Conservation (phyloP, 30 jellyfish, hydroid and myxozoan species). For the Cassiopea xamachana region DNA sequence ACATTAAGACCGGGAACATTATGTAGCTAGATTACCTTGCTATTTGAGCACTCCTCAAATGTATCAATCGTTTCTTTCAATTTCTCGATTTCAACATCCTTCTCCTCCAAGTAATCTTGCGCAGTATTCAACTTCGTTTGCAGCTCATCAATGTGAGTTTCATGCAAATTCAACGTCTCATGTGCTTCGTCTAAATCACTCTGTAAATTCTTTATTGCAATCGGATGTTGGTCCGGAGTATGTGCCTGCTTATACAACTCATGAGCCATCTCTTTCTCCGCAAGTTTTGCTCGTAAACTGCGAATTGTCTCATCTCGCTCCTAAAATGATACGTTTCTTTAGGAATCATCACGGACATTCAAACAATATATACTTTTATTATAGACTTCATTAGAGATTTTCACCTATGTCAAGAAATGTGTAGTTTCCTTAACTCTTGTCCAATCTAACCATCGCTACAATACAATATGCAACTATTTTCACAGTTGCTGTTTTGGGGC, state of each 20-base stretch:
- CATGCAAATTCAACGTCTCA: conserved; percentile 84
- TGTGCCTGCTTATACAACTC: conserved; percentile 76
- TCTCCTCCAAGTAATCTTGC: conserved; percentile 69
- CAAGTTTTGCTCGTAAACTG: conserved; percentile 69
- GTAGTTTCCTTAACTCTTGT: too few species aligned
- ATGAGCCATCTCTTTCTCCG: conserved; percentile 74
- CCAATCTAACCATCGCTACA: too few species aligned
- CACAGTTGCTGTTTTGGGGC: too few species aligned
- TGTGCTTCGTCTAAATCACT: conserved; percentile 82
- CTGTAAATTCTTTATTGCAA: conserved; percentile 45
- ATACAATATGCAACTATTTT: too few species aligned
- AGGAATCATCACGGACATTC: neutral
- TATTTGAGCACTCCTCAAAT: conserved; percentile 3
- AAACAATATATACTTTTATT: neutral
- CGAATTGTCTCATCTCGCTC: conserved; percentile 87
- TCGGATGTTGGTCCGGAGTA: conserved; percentile 83
- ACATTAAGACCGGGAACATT: neutral
- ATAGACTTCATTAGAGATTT: too few species aligned
- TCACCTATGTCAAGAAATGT: too few species aligned
- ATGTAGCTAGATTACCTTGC: neutral
- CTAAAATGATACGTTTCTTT: conserved; percentile 18
- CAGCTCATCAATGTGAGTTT: conserved; percentile 70
- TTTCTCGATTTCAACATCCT: conserved; percentile 83
- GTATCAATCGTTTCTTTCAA: conserved; percentile 75
- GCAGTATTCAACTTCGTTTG: conserved; percentile 60